Evolutionary conservation across 2,113 vertebrate genomes (phyloP).

Genomic region (Cromileptes altivelis): DNA sequence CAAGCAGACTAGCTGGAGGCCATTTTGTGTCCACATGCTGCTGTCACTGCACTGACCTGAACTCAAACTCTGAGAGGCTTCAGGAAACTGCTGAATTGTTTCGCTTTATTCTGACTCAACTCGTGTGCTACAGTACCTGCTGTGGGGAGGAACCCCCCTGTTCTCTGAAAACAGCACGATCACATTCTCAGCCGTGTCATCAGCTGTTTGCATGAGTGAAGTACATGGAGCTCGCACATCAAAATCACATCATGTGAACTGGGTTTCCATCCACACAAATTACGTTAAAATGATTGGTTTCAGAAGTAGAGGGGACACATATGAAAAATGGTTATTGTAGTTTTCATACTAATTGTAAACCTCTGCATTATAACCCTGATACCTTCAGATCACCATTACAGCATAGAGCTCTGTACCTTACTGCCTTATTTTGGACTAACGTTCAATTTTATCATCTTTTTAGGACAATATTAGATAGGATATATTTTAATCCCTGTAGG

Average conservation of each 20-base stretch:
- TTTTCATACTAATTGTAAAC: background rate
- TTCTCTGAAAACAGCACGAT: background rate
- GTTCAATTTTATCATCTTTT: background rate
- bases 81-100: conserved; percentile 55
- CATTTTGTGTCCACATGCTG: conserved; percentile 57
- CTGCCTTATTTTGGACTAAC: background rate
- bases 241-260: background rate
- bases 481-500: too few species aligned
- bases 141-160: conserved; percentile 26
- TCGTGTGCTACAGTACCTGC: conserved; percentile 31
- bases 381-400: background rate
- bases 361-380: background rate
- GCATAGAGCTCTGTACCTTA: background rate
- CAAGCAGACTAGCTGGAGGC: conserved; percentile 43
- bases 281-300: background rate
- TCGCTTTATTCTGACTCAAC: conserved; percentile 49
- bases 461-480: background rate
- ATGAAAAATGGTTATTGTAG: background rate
- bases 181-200: background rate
- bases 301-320: background rate
- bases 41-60: conserved; percentile 57
- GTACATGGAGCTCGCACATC: background rate
- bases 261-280: background rate
- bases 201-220: conserved; percentile 4
- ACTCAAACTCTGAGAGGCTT: conserved; percentile 43